These are phyloP conservation scores for Potorous gilbertii DNA, from an alignment of 2,797 vertebrate genomes.

Conservation along the genomic window DNA sequence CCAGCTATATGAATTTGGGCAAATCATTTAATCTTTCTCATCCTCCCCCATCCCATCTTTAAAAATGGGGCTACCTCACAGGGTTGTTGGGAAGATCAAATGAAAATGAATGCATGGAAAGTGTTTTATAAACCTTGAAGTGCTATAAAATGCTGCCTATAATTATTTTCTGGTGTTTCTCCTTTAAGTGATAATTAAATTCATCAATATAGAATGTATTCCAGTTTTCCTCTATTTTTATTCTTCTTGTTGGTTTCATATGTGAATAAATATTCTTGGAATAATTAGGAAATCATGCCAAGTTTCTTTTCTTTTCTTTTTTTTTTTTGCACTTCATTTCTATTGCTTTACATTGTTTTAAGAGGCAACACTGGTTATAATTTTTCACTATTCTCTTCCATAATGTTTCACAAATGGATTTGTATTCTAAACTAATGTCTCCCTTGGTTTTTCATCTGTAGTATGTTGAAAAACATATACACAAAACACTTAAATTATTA, in stretches of 20 bases:
- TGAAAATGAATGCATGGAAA: not conserved
- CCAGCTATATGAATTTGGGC: not conserved
- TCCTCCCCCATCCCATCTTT: not conserved
- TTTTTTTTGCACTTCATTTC: not conserved
- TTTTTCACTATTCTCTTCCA: not conserved
- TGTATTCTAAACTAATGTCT: not conserved
- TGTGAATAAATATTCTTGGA: not conserved
- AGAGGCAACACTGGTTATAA: not conserved
- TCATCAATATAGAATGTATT: not conserved
- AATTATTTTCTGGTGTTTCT: not conserved
- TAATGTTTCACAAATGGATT: not conserved
- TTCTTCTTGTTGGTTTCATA: not conserved
- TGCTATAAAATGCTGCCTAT: not conserved
- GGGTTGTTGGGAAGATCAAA: not conserved
- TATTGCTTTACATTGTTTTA: not conserved
- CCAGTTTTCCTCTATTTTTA: not conserved
- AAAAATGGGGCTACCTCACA: not conserved
- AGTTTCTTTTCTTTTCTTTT: not conserved
- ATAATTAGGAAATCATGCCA: not conserved
- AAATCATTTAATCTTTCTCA: not conserved
- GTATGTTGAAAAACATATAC: not conserved
- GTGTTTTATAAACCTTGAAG: not conserved
- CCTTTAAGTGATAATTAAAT: not conserved
- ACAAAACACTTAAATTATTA: not conserved
- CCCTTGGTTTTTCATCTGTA: not conserved